Conservation (phyloP, 2,888 invertebrate genomes). For the Caenorhabditis becei region DNA sequence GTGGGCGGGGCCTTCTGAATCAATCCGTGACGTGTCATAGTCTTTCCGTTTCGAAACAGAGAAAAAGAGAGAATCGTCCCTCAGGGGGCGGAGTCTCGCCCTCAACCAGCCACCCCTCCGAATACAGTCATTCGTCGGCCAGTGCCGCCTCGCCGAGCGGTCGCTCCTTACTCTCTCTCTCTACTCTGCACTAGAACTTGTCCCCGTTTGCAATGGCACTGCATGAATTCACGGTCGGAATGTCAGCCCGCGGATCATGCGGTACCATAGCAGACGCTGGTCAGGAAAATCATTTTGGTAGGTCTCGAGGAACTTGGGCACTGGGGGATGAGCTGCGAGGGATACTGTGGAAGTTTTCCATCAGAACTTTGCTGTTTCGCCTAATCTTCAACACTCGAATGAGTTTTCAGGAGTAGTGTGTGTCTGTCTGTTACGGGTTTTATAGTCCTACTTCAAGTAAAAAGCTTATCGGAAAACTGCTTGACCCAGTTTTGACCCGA, state of each 20-base stretch:
- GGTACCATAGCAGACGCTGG: slow-evolving; percentile 65
- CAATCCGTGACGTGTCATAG: neutral
- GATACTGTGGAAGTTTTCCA: too few species aligned
- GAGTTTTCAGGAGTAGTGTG: too few species aligned
- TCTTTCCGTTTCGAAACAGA: neutral
- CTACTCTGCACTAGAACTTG: neutral
- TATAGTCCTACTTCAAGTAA: too few species aligned
- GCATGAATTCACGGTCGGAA: slow-evolving; percentile 73
- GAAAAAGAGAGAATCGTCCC: neutral
- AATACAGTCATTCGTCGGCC: slow-evolving; percentile 50
- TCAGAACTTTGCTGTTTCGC: too few species aligned
- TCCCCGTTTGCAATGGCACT: slow-evolving; percentile 71
- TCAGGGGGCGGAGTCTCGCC: neutral
- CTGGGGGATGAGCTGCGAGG: too few species aligned
- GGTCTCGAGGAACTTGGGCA: neutral
- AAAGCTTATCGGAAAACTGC: too few species aligned
- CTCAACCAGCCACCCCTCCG: neutral
- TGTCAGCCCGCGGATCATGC: slow-evolving; percentile 56
- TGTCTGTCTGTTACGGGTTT: too few species aligned
- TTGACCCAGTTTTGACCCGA: too few species aligned
- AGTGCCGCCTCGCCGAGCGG: slow-evolving; percentile 7
- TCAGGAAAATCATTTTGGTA: slow-evolving; percentile 4
- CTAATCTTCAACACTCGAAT: too few species aligned
- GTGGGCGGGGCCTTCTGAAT: slow-evolving; percentile 38
- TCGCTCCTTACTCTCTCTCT: neutral